These are phyloP conservation scores for Zeuzera pyrina DNA, from an alignment of 2,888 invertebrate species.

Conservation along the genomic window DNA sequence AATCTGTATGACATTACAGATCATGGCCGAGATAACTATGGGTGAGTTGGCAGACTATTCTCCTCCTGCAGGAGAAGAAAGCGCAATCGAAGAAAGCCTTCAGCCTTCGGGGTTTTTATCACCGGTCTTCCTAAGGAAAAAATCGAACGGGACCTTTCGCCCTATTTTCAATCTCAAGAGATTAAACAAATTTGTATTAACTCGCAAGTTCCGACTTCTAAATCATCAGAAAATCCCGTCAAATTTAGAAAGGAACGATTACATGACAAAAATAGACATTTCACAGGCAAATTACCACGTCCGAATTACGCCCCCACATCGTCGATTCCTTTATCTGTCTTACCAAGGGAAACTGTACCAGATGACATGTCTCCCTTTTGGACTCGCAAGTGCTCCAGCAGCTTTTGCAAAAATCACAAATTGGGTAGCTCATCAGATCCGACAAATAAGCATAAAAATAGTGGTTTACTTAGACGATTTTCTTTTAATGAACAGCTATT, in stretches of 20 bases:
- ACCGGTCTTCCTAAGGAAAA: no score
- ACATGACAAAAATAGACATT: no score
- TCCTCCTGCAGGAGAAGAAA: not conserved
- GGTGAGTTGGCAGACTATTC: not conserved
- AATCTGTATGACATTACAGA: no score
- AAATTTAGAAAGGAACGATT: slow-evolving; percentile 9
- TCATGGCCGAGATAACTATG: not conserved
- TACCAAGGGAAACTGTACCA: slow-evolving; percentile 6
- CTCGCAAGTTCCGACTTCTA: slow-evolving; percentile 9
- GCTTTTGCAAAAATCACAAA: slow-evolving; percentile 11
- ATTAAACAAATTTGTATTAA: slow-evolving; percentile 5
- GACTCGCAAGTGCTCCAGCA: slow-evolving; percentile 10
- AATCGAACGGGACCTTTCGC: not conserved
- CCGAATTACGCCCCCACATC: slow-evolving; percentile 6
- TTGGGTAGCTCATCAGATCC: slow-evolving; percentile 8
- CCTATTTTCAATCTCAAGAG: slow-evolving; percentile 4
- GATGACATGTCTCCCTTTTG: slow-evolving; percentile 13
- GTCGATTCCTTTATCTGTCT: slow-evolving; percentile 7
- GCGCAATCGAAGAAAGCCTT: no score
- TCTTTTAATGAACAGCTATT: no score
- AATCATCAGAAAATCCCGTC: slow-evolving; percentile 9
- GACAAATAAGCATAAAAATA: slow-evolving; percentile 7
- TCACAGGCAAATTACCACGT: slow-evolving; percentile 13
- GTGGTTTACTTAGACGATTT: slow-evolving; percentile 15
- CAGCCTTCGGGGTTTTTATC: no score